These are phyloP conservation scores for Drosophila mettleri DNA, from an alignment of 2,888 invertebrate genomes.

Conservation along the genomic window DNA sequence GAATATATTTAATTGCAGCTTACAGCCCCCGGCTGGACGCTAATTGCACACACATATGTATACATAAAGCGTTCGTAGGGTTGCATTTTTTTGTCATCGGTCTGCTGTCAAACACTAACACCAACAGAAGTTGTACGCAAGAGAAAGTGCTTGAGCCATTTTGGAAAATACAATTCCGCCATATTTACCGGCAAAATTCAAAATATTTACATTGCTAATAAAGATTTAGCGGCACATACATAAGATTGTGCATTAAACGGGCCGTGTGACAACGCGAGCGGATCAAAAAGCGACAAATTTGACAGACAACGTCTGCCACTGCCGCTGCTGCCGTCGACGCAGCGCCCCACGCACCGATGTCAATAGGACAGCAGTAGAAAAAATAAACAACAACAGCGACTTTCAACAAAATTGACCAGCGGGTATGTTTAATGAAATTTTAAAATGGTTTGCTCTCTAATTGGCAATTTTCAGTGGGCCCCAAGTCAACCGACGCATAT, in stretches of 20 bases:
- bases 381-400: slow-evolving; percentile 29
- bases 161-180: slow-evolving; percentile 84
- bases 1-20: not conserved
- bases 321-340: slow-evolving; percentile 60
- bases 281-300: slow-evolving; percentile 36
- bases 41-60: slow-evolving; percentile 46
- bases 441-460: slow-evolving; percentile 52
- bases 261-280: slow-evolving; percentile 19
- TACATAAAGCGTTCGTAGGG: slow-evolving; percentile 70
- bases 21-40: slow-evolving; percentile 23
- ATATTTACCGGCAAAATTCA: slow-evolving; percentile 84
- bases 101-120: slow-evolving; percentile 67
- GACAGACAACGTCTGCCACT: slow-evolving; percentile 66
- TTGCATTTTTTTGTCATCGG: slow-evolving; percentile 60
- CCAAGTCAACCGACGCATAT: slow-evolving; percentile 45
- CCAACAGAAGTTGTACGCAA: slow-evolving; percentile 65
- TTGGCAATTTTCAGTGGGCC: slow-evolving; percentile 61
- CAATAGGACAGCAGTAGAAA: slow-evolving; percentile 53
- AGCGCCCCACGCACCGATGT: slow-evolving; percentile 71
- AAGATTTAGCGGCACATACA: slow-evolving; percentile 39
- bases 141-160: slow-evolving; percentile 80
- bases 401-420: slow-evolving; percentile 47
- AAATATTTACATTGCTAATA: slow-evolving; percentile 81
- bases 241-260: slow-evolving; percentile 42
- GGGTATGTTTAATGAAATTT: slow-evolving; percentile 42